Conservation (phyloP, 1,140 invertebrate genomes). For the Eufriesea mexicana region DNA sequence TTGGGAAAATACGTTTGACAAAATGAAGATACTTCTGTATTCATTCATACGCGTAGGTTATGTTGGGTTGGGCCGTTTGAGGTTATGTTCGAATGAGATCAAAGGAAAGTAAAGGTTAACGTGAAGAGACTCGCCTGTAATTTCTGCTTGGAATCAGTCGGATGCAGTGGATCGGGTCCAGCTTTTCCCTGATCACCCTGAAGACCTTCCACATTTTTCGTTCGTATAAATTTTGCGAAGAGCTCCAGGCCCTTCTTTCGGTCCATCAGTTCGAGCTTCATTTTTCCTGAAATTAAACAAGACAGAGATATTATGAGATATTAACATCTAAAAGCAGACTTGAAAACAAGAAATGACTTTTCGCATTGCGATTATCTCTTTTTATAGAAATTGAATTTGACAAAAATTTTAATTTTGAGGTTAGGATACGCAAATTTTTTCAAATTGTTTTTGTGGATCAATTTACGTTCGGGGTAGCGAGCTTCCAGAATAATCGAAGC, state of each 20-base stretch:
- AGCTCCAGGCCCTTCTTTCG: conserved; percentile 85
- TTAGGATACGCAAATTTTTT: not conserved
- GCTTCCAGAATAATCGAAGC: not conserved
- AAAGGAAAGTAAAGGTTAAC: not conserved
- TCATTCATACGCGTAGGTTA: too few species aligned
- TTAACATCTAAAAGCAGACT: not conserved
- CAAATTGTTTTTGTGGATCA: not conserved
- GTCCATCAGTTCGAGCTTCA: conserved; percentile 84
- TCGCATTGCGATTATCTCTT: not conserved
- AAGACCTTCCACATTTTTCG: conserved; percentile 88
- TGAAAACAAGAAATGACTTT: not conserved
- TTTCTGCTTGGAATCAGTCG: conserved; percentile 85
- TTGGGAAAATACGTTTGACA: too few species aligned
- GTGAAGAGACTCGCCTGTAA: conserved; percentile 83
- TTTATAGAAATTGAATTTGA: too few species aligned
- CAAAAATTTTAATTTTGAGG: not conserved
- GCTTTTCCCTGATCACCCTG: conserved; percentile 84
- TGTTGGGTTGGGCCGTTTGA: too few species aligned
- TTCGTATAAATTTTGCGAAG: conserved; percentile 90
- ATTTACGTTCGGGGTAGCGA: not conserved
- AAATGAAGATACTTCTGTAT: too few species aligned
- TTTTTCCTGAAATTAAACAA: conserved; percentile 75
- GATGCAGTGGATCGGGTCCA: conserved; percentile 76
- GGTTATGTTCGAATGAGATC: not conserved
- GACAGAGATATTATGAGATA: not conserved